Conservation (phyloP, 2,888 invertebrate species). For the Neria commutata region DNA sequence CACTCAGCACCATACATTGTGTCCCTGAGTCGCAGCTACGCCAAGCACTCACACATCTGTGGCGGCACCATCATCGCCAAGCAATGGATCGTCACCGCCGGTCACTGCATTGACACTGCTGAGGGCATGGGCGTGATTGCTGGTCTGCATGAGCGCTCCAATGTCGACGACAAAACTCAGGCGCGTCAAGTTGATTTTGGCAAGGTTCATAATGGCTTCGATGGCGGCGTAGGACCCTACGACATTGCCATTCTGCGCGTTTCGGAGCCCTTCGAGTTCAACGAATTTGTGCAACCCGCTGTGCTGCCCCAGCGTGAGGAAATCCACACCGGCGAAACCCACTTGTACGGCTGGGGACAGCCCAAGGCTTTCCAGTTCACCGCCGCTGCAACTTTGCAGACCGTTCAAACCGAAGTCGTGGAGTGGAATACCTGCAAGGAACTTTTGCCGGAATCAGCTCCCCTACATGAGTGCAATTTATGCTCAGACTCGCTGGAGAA, state of each 20-base stretch:
- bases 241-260: conserved; percentile 65
- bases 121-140: conserved; percentile 55
- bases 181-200: conserved; percentile 45
- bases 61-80: conserved; percentile 62
- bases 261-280: conserved; percentile 45
- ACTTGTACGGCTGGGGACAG: conserved; percentile 63
- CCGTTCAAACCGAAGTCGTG: conserved; percentile 48
- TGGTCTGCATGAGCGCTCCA: conserved; percentile 57
- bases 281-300: conserved; percentile 53
- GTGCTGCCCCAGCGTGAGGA: conserved; percentile 51
- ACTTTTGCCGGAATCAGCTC: conserved; percentile 41
- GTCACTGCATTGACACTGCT: conserved; percentile 50
- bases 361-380: conserved; percentile 38
- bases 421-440: conserved; percentile 42
- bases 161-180: conserved; percentile 44
- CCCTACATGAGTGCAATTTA: conserved; percentile 56
- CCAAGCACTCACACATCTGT: conserved; percentile 57
- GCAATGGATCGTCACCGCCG: conserved; percentile 61
- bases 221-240: conserved; percentile 62
- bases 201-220: conserved; percentile 50
- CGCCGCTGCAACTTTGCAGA: conserved; percentile 47
- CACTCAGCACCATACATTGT: conserved; percentile 63
- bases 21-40: conserved; percentile 49
- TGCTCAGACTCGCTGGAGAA: conserved; percentile 62
- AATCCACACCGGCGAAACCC: conserved; percentile 46